Evolutionary conservation across 2,113 vertebrate species (phyloP), one percentile per base, ranked within the genome.

Genomic region (Mustela nigripes): DNA sequence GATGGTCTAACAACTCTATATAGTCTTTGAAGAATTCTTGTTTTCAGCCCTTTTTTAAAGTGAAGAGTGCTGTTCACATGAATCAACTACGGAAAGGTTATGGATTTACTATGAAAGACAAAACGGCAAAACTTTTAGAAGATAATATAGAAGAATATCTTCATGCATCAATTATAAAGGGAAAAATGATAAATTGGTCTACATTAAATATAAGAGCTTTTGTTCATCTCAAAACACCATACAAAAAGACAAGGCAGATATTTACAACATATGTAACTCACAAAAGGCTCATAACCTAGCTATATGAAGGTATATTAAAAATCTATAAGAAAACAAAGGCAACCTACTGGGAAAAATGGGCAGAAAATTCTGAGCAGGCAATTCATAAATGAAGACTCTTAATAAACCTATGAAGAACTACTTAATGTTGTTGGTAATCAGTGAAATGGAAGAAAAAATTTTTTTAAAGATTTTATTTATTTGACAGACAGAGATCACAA

Each of bases 281-380:
- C 58, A 95, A 86, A 45, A 62, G 22, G 18, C 14, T 86, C 73
- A 79, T 79, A 86, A 79, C 12, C 79, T 56, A 45, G 76, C 18
- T 58, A 69, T 60, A 83, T 71, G 60, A 50, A 73, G 33, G 2
- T 63, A 53, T 50, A 24, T 67, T 33, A 85, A 74, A 65, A 95
- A 31, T 60, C 80, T 84, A 12, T 48, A 69, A 69, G 63, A 71
- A 95, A 71, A 91, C 22, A n/a, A 96, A 96, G 16, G 9, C 31
- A 93, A 89, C 24, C 9, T 19, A 84, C 14, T 67, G 33, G 60
- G 12, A 58, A 69, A 93, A 78, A 89, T 58, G 21, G 48, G 31
- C 33, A 67, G 65, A 93, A 89, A 93, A 19, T 10, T 24, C 48
- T 63, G 28, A 86, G 76, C 7, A 58, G 36, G n/a, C 36, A 48